These are phyloP conservation scores for Lutraria lutraria DNA, from an alignment of 2,888 invertebrate species.

Conservation along the genomic window DNA sequence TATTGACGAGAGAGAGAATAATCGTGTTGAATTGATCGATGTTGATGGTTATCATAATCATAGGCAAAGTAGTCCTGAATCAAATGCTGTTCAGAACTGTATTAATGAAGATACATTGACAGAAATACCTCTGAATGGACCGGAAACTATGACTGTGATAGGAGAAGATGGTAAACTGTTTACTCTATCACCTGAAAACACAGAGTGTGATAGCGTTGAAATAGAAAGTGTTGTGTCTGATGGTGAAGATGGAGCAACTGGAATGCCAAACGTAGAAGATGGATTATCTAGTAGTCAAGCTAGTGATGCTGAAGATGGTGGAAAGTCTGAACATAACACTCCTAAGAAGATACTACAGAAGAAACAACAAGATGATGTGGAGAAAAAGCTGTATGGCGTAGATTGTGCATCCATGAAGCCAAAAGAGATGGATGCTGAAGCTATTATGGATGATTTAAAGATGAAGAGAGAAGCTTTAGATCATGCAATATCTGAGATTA, in stretches of 20 bases:
- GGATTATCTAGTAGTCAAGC: slow-evolving; percentile 97
- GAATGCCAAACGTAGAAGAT: slow-evolving; percentile 96
- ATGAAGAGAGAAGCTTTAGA: slow-evolving; percentile 83
- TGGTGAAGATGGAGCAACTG: slow-evolving; percentile 81
- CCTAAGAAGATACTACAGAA: slow-evolving; percentile 89
- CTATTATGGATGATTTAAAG: slow-evolving; percentile 83
- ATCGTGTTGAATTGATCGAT: slow-evolving; percentile 59
- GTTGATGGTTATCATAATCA: slow-evolving; percentile 80
- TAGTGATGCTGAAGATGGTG: slow-evolving; percentile 92
- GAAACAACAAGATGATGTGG: slow-evolving; percentile 87
- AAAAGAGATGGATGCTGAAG: slow-evolving; percentile 82
- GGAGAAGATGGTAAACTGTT: slow-evolving; percentile 91
- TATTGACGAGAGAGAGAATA: slow-evolving; percentile 69
- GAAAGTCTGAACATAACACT: slow-evolving; percentile 90
- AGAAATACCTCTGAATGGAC: slow-evolving; percentile 87
- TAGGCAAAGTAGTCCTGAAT: slow-evolving; percentile 77
- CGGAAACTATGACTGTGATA: slow-evolving; percentile 86
- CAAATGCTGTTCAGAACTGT: slow-evolving; percentile 69
- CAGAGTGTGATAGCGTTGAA: slow-evolving; percentile 96
- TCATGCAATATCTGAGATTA: slow-evolving; percentile 92
- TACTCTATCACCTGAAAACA: slow-evolving; percentile 96
- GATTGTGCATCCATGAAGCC: slow-evolving; percentile 68
- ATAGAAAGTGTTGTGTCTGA: slow-evolving; percentile 90
- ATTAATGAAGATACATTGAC: slow-evolving; percentile 85
- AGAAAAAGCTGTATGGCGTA: slow-evolving; percentile 72